phyloP scores from a whole-genome alignment of 2,797 vertebrate genomes.

The Cyprinodon diabolis region DNA sequence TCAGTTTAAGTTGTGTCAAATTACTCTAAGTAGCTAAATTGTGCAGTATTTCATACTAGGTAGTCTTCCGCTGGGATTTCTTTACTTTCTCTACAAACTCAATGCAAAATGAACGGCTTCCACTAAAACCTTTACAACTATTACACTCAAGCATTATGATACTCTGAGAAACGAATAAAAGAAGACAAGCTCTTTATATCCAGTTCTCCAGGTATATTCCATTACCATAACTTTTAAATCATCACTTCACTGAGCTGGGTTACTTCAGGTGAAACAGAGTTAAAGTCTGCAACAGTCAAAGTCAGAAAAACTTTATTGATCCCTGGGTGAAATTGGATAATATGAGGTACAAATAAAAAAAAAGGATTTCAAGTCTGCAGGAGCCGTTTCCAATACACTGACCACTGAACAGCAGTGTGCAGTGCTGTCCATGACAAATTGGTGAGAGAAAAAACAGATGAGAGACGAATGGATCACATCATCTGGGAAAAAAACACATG shows the following conservation, averaged over 20 bases:
- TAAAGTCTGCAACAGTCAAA: conserved; percentile 28
- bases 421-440: conserved; percentile 39
- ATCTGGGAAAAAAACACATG: conserved; percentile 30
- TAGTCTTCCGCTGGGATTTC: not conserved
- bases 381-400: conserved; percentile 42
- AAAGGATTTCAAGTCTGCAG: conserved; percentile 49
- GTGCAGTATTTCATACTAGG: not conserved
- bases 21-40: not conserved
- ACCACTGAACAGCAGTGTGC: conserved; percentile 40
- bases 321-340: conserved; percentile 2
- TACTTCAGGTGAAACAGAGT: conserved; percentile 45
- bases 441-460: conserved; percentile 44
- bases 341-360: conserved; percentile 42
- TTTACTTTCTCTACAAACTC: not conserved
- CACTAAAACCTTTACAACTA: not conserved
- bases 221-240: conserved; percentile 39
- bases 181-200: conserved; percentile 46
- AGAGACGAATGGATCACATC: conserved; percentile 51
- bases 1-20: not conserved
- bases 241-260: conserved; percentile 49
- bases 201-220: conserved; percentile 24
- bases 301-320: conserved; percentile 8
- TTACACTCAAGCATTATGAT: not conserved
- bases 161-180: not conserved
- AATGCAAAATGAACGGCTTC: not conserved